Percentiles rank a stretch among this genome's conserved stretches.
phyloP scores from a whole-genome alignment of 2,888 invertebrate species.

The Arge pagana region DNA sequence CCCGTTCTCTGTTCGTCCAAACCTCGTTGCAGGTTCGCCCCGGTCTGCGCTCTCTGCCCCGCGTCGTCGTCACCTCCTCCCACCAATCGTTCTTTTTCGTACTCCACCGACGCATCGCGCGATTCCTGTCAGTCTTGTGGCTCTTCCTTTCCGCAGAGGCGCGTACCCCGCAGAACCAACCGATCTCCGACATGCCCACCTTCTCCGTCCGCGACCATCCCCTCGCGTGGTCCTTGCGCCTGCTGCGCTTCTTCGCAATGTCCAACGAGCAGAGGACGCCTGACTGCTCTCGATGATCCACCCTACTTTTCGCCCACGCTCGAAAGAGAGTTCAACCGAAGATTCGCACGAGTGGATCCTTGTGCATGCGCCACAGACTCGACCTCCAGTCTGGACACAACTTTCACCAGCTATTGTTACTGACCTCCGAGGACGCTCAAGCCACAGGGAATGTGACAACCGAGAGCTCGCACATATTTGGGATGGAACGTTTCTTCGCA shows the following conservation, averaged over 20 bases:
- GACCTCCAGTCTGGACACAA: slow-evolving; percentile 9
- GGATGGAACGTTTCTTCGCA: too few species aligned
- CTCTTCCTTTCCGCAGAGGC: slow-evolving; percentile 3
- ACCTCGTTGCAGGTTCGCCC: neutral
- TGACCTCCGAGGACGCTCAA: too few species aligned
- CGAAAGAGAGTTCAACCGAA: slow-evolving; percentile 39
- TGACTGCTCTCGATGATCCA: slow-evolving; percentile 28
- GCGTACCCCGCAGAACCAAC: neutral
- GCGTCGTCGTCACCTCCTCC: too few species aligned
- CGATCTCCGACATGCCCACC: neutral
- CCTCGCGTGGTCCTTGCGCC: neutral
- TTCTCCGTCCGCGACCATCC: neutral
- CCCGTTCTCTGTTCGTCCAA: neutral
- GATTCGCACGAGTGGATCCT: slow-evolving; percentile 37
- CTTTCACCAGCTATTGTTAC: too few species aligned
- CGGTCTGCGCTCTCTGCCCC: neutral
- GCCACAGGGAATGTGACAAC: too few species aligned
- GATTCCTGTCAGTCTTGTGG: neutral
- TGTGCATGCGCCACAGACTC: slow-evolving; percentile 19
- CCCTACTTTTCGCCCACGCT: slow-evolving; percentile 33
- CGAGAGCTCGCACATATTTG: too few species aligned
- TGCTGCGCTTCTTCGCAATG: slow-evolving; percentile 4
- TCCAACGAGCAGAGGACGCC: slow-evolving; percentile 12
- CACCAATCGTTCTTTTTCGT: neutral
- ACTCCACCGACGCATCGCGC: neutral